Evolutionary conservation across 2,888 invertebrate genomes (phyloP).

Genomic region (Helobdella robusta): DNA sequence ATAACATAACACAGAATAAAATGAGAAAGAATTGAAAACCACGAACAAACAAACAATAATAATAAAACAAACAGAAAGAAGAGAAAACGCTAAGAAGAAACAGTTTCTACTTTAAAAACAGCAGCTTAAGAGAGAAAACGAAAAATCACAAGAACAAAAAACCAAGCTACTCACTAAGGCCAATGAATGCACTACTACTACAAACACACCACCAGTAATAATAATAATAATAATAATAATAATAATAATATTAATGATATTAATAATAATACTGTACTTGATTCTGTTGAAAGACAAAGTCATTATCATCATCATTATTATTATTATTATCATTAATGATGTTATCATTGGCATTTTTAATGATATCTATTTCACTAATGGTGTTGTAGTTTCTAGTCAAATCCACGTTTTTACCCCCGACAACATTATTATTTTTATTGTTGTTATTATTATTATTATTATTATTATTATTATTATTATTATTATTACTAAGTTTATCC

Average conservation of each 20-base stretch:
- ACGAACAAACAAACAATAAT: too few species aligned
- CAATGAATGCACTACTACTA: not conserved
- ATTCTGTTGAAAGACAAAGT: constrained; percentile 12
- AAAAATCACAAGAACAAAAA: too few species aligned
- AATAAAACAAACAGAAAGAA: too few species aligned
- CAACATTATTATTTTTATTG: not conserved
- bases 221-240: not conserved
- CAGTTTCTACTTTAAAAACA: too few species aligned
- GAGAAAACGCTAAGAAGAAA: too few species aligned
- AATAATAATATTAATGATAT: not conserved
- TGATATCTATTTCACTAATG: not conserved
- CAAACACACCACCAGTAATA: not conserved
- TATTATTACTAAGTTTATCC: too few species aligned
- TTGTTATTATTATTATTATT: not conserved
- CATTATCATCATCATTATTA: not conserved
- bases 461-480: not conserved
- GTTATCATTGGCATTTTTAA: not conserved
- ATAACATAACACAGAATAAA: too few species aligned
- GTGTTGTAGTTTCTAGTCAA: too few species aligned
- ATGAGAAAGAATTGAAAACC: too few species aligned
- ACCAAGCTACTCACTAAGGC: not conserved
- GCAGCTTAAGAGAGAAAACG: too few species aligned
- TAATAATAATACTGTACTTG: not conserved
- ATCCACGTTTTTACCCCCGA: not conserved
- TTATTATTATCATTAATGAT: not conserved